phyloP scores from a whole-genome alignment of 1,140 invertebrate genomes.

The Diuraphis noxia region DNA sequence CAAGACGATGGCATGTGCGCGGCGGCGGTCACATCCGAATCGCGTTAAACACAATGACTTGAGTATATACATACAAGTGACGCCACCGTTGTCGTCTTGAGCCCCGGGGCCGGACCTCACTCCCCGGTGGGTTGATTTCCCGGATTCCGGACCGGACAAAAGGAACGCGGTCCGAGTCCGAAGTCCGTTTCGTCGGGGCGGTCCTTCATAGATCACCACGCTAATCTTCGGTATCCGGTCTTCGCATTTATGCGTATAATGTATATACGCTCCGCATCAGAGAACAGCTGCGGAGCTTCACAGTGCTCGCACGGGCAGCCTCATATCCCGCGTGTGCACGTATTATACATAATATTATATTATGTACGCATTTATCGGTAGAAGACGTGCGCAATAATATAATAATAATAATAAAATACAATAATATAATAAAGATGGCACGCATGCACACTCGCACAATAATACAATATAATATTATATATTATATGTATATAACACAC shows the following conservation, averaged over 20 bases:
- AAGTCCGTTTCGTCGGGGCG: background rate
- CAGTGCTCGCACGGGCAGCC: background rate
- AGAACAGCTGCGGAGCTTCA: background rate
- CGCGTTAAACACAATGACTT: conserved; percentile 1
- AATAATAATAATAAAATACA: background rate
- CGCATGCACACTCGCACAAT: background rate
- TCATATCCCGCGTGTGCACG: background rate
- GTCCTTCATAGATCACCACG: background rate
- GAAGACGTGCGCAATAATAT: background rate
- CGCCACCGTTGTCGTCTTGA: background rate
- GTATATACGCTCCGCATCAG: too few relatives aligned
- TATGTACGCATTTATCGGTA: background rate
- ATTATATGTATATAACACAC: background rate
- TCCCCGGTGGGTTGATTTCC: background rate
- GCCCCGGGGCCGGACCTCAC: background rate
- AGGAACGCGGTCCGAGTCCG: background rate
- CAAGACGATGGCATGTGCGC: background rate
- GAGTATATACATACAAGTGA: background rate
- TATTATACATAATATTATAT: background rate
- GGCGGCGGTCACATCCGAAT: background rate
- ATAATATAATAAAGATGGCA: background rate
- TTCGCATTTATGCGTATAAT: too few relatives aligned
- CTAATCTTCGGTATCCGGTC: background rate
- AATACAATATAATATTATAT: background rate
- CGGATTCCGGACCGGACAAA: background rate